Percentiles rank a stretch among this genome's conserved stretches.
Evolutionary conservation across 2,888 invertebrate genomes (phyloP).

Genomic region (Unio delphinus): DNA sequence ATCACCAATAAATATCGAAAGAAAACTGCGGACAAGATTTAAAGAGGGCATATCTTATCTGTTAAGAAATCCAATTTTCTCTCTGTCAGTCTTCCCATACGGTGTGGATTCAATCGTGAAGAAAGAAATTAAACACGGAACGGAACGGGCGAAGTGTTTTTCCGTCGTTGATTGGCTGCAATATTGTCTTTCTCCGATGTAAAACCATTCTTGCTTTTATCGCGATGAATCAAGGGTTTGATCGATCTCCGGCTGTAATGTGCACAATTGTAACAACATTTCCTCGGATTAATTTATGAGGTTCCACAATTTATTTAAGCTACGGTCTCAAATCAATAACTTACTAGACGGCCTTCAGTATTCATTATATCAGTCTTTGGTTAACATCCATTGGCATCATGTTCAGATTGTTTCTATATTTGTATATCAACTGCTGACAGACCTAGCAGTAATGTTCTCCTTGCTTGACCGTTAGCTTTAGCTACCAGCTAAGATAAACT

Average conservation of each 20-base stretch:
- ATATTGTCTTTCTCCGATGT: slow-evolving; percentile 24
- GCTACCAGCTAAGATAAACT: no score
- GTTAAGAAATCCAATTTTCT: slow-evolving; percentile 64
- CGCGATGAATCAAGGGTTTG: slow-evolving; percentile 11
- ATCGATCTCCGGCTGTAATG: slow-evolving; percentile 28
- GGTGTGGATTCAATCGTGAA: slow-evolving; percentile 43
- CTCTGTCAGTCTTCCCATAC: slow-evolving; percentile 53
- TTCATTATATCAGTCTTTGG: slow-evolving; percentile 3
- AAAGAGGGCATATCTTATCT: slow-evolving; percentile 23
- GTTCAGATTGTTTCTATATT: no score
- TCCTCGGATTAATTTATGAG: slow-evolving; percentile 43
- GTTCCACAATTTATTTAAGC: slow-evolving; percentile 36
- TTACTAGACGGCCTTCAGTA: slow-evolving; percentile 15
- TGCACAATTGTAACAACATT: slow-evolving; percentile 38
- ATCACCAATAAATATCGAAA: slow-evolving; percentile 36
- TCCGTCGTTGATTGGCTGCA: slow-evolving; percentile 44
- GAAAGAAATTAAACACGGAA: slow-evolving; percentile 54
- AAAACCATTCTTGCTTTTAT: slow-evolving; percentile 20
- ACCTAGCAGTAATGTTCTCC: no score
- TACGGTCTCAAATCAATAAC: slow-evolving; percentile 19
- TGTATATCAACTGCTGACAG: no score
- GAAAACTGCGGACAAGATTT: slow-evolving; percentile 25
- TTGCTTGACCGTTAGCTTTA: no score
- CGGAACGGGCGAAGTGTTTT: slow-evolving; percentile 42
- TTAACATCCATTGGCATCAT: no score